These are phyloP conservation scores for Cairina moschata DNA, from an alignment of 2,113 vertebrate species.

Conservation along the genomic window DNA sequence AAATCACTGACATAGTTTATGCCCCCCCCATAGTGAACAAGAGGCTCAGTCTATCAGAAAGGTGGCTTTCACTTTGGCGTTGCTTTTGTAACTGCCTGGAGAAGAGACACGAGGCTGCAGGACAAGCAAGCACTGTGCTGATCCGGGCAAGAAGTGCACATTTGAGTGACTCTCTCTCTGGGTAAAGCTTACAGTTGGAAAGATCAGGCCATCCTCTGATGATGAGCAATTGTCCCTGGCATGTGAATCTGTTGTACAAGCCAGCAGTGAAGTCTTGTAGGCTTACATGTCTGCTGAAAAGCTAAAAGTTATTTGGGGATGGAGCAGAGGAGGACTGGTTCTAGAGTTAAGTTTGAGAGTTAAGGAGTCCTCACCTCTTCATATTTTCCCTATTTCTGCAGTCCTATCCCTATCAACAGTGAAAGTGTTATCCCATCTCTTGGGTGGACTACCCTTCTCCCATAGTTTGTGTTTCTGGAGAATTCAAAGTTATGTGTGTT, in stretches of 20 bases:
- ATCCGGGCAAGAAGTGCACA: neutral
- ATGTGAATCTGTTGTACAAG: neutral
- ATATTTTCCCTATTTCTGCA: neutral
- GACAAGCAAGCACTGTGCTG: neutral
- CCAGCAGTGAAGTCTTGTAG: neutral
- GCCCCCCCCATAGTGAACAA: neutral
- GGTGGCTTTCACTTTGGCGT: neutral
- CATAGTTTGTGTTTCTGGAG: neutral
- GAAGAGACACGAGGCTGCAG: neutral
- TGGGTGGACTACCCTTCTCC: neutral
- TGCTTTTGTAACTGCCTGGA: neutral
- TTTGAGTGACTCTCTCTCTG: neutral
- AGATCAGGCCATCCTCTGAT: neutral
- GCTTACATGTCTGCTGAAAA: neutral
- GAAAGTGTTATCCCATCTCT: neutral
- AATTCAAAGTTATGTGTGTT: neutral
- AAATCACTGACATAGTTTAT: neutral
- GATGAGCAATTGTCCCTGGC: neutral
- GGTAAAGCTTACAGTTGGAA: neutral
- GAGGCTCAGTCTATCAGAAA: neutral
- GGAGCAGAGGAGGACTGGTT: neutral
- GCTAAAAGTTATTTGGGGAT: neutral
- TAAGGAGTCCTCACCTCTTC: neutral
- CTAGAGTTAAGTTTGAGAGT: neutral
- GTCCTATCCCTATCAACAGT: neutral